phyloP scores from a whole-genome alignment of 2,888 invertebrate genomes.

The Tipula unca region DNA sequence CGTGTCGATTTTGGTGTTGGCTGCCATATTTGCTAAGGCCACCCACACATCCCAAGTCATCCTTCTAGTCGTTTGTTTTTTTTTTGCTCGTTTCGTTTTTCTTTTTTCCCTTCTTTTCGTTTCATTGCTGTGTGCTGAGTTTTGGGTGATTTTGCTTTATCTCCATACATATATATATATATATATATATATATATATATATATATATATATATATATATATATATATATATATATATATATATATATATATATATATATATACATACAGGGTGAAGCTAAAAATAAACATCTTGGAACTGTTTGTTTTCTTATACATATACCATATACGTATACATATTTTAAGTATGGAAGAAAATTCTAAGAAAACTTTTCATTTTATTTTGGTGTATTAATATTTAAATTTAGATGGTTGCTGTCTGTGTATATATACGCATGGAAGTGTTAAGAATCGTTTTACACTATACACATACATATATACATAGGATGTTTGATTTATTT shows the following conservation, averaged over 20 bases:
- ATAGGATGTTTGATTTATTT: background rate
- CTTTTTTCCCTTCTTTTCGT: background rate
- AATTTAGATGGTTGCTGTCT: background rate
- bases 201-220: background rate
- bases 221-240: background rate
- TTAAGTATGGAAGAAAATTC: background rate
- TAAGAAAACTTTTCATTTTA: background rate
- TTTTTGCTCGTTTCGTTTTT: background rate
- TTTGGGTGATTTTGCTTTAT: background rate
- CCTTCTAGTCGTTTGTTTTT: background rate
- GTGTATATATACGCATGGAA: background rate
- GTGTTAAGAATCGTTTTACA: background rate
- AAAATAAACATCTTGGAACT: background rate
- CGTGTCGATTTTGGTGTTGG: conserved; percentile 42
- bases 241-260: background rate
- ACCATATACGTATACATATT: background rate
- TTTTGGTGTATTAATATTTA: background rate
- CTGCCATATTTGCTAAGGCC: conserved; percentile 42
- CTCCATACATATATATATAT: too few relatives aligned
- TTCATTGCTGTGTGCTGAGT: background rate
- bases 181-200: background rate
- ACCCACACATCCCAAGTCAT: conserved; percentile 23
- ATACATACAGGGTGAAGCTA: background rate
- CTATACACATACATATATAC: too few relatives aligned
- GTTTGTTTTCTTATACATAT: background rate